Evolutionary conservation across 2,113 vertebrate species (phyloP).

Genomic region (Percopsis transmontana): DNA sequence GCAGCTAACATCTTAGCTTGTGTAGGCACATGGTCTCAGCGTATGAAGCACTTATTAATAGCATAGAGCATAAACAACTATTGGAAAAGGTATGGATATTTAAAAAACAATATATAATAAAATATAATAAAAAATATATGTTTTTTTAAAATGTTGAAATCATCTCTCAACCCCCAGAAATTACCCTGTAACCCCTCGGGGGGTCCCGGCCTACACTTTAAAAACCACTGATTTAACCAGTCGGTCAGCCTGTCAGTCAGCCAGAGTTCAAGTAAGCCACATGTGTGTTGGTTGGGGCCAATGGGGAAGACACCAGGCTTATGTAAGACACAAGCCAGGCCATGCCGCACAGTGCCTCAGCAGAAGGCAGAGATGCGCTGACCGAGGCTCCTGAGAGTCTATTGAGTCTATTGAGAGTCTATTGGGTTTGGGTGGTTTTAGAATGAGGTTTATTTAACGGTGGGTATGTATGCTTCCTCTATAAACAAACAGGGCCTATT

Average conservation of each 20-base stretch:
- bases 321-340: conserved; percentile 58
- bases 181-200: too few species aligned
- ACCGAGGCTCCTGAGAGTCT: conserved; percentile 40
- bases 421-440: conserved; percentile 16
- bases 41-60: too few species aligned
- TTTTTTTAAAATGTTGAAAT: too few species aligned
- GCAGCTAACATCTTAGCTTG: neutral
- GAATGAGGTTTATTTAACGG: conserved; percentile 63
- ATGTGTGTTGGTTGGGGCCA: conserved; percentile 36
- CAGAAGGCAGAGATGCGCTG: conserved; percentile 64
- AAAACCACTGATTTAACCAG: neutral
- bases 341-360: conserved; percentile 44
- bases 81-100: too few species aligned
- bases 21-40: too few species aligned
- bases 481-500: conserved; percentile 68
- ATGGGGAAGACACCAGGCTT: conserved; percentile 31
- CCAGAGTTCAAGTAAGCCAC: conserved; percentile 40
- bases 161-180: too few species aligned
- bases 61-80: too few species aligned
- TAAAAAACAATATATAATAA: too few species aligned
- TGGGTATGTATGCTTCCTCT: conserved; percentile 58
- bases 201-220: neutral
- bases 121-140: too few species aligned
- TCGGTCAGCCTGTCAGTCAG: conserved; percentile 30
- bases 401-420: conserved; percentile 37